Evolutionary conservation across 2,888 invertebrate genomes (phyloP), one percentile per base, ranked within the genome.

Genomic region (Drosophila incognita): DNA sequence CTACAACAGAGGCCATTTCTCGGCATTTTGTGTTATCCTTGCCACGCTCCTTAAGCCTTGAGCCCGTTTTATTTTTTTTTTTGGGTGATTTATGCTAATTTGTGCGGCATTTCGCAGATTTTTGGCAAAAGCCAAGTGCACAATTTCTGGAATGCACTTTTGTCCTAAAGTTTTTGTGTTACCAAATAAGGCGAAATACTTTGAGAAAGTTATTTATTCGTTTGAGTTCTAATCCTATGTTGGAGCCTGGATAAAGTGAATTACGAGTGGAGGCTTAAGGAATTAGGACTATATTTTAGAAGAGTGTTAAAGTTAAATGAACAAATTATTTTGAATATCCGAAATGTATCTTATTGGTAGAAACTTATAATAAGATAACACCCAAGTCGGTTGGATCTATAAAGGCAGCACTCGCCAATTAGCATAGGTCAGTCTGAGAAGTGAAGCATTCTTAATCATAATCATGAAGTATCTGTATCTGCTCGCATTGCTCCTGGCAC

Each of bases 1-100:
- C 77, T 60, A 59, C 35, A 56, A 67, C 40, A 49, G 10, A 52
- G 31, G n/a, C 49, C 36, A 48, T 49, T 68, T 35, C 36, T 35
- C 40, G 52, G 56, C 58, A 24, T 46, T 67, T 63, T 64, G 24
- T 57, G 51, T 74, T 74, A 78, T 67, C 63, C 68, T 63, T 54
- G 58, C 52, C 11, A 21, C 8, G 31, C n/a, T 62, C 54, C 54
- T 38, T 21, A 21, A 52, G 67, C 27, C 56, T 38, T 52, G 49
- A 60, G 53, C 56, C 61, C 52, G 59, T 57, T 54, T 58, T 54
- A 29, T 29, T 13, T 54, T 27, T n/a, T n/a, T 27, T 54, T 27
- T 13, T 36, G 27, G 1, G 67, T 87, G 88, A 85, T 87, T 85
- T 85, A 85, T 85, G 88, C 68, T 85, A 82, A 85, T 87, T 87